Evolutionary conservation across 1,140 invertebrate species (phyloP), one percentile per base, ranked within the genome.

Genomic region (Hestina assimilis): DNA sequence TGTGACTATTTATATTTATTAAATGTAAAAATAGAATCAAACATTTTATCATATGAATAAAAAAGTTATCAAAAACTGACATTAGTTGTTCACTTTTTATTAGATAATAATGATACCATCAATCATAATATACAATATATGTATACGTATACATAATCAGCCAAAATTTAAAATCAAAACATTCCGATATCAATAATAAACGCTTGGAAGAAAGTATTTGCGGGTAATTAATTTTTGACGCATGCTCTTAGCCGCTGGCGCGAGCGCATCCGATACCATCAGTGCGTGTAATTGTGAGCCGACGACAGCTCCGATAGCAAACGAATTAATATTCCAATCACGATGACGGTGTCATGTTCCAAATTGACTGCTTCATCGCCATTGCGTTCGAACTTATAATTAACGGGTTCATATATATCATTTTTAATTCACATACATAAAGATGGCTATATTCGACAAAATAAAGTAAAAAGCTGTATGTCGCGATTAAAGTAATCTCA

Each of bases 191-290:
- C n/a, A 8, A 19, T 4, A 15, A 9, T 19, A 17, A 4, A 5
- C 3, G 6, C 6, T 15, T n/a, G 12, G 12, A 12, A 33, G 12
- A 33, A 19, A 38, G 28, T 59, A 77, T 75, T 76, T 57, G 72
- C 66, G 48, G 69, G 63, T 76, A 77, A 82, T 76, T 79, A 79
- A 82, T 76, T 79, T 77, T 70, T 66, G 64, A 72, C 70, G 65
- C 65, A 60, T 59, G 58, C 60, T 24, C 55, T 29, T 53, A 47
- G 63, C 59, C 55, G 43, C 53, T 51, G 35, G 47, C 53, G 54
- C 54, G 21, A 11, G 48, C 40, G 42, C 41, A 20, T 28, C 46
- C 59, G 68, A 75, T 78, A 76, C 23, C 61, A 71, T 78, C 73
- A 62, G 59, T 41, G 61, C 72, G 51, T 74, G 72, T 75, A 75